These are phyloP conservation scores for Blennius ocellaris DNA, from an alignment of 2,113 vertebrate species.

Conservation along the genomic window DNA sequence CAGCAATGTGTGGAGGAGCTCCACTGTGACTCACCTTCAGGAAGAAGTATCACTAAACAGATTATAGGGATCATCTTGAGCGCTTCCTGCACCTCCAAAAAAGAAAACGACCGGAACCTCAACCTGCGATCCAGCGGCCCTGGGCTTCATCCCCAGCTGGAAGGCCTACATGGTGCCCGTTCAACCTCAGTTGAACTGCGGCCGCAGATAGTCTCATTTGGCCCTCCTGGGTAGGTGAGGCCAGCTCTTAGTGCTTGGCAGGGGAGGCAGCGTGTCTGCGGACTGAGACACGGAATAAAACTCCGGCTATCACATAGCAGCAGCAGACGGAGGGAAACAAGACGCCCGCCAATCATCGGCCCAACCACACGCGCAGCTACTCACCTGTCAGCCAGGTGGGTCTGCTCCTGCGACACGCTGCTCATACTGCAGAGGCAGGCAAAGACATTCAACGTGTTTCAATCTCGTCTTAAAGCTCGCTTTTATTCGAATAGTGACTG, in stretches of 20 bases:
- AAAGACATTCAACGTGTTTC: no score
- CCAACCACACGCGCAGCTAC: constrained; percentile 62
- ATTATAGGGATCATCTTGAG: constrained; percentile 57
- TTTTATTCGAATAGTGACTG: no score
- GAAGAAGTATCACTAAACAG: constrained; percentile 70
- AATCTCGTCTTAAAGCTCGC: no score
- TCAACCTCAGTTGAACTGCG: constrained; percentile 74
- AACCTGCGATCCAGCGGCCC: constrained; percentile 15
- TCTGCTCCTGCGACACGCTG: background rate
- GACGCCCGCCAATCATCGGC: constrained; percentile 71
- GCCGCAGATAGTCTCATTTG: constrained; percentile 57
- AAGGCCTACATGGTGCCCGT: constrained; percentile 55
- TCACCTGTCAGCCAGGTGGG: constrained; percentile 72
- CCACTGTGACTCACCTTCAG: constrained; percentile 71
- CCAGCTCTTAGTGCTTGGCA: constrained; percentile 61
- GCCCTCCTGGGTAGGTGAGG: constrained; percentile 13
- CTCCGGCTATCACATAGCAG: constrained; percentile 81
- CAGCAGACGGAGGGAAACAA: constrained; percentile 75
- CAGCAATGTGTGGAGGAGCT: no score
- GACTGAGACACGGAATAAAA: constrained; percentile 73
- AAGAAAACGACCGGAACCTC: constrained; percentile 16
- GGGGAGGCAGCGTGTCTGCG: constrained; percentile 55
- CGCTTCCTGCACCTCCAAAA: constrained; percentile 32
- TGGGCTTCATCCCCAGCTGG: constrained; percentile 29
- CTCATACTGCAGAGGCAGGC: no score